Conservation (phyloP, 2,797 vertebrate species). For the Catamblyrhynchus diadema region DNA sequence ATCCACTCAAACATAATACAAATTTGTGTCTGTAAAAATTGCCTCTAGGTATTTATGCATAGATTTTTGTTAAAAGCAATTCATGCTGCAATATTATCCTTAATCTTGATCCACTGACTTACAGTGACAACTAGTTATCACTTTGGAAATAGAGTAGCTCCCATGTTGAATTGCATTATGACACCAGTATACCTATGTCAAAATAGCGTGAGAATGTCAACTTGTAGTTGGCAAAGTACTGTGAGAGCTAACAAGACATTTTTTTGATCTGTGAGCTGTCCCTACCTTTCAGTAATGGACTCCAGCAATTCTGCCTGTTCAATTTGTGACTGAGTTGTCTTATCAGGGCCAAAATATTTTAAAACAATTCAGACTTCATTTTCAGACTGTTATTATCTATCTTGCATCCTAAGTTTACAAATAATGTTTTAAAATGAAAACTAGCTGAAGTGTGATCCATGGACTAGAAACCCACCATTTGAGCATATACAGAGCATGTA, state of each 20-base stretch:
- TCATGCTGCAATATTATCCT: neutral
- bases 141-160: conserved; percentile 5
- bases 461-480: neutral
- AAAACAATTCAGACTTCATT: neutral
- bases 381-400: neutral
- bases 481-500: neutral
- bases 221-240: neutral
- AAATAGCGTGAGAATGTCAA: neutral
- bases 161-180: neutral
- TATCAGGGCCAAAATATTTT: neutral
- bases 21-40: neutral
- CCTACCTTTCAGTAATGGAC: neutral
- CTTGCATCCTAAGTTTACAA: neutral
- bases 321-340: neutral
- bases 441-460: neutral
- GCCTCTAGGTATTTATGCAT: neutral
- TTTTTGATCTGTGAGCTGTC: neutral
- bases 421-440: neutral
- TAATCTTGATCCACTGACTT: neutral
- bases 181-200: neutral
- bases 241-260: neutral
- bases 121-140: neutral
- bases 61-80: neutral
- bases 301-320: neutral
- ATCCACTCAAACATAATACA: neutral